Conservation (phyloP, 2,113 vertebrate genomes). For the Hippocampus zosterae region DNA sequence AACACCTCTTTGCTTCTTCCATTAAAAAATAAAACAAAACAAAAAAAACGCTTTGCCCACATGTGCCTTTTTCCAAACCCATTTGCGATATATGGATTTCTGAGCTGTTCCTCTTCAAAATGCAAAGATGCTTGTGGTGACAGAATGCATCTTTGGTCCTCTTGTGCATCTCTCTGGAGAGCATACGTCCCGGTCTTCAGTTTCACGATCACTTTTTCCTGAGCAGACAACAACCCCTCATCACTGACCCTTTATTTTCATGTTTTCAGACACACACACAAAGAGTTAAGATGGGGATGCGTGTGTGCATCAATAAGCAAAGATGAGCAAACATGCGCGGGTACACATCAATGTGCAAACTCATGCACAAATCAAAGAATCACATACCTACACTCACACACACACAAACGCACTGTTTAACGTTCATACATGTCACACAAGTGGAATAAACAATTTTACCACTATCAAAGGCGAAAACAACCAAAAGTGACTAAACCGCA, state of each 20-base stretch:
- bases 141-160: slow-evolving; percentile 56
- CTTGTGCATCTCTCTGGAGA: slow-evolving; percentile 48
- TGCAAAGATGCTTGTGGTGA: slow-evolving; percentile 70
- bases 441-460: neutral
- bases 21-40: neutral
- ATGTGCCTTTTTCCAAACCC: slow-evolving; percentile 55
- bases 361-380: slow-evolving; percentile 20
- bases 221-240: slow-evolving; percentile 23
- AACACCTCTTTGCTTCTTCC: slow-evolving; percentile 47
- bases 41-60: slow-evolving; percentile 63
- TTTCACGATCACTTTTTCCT: slow-evolving; percentile 44
- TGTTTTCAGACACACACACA: slow-evolving; percentile 1
- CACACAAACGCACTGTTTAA: neutral
- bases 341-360: slow-evolving; percentile 34
- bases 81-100: slow-evolving; percentile 68
- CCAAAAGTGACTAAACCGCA: neutral
- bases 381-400: slow-evolving; percentile 25
- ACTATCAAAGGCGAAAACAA: neutral
- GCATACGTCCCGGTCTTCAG: slow-evolving; percentile 37
- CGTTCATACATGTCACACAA: neutral
- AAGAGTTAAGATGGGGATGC: slow-evolving; percentile 3
- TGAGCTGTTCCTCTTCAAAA: slow-evolving; percentile 69
- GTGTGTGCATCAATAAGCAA: slow-evolving; percentile 20
- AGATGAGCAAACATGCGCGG: slow-evolving; percentile 26
- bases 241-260: slow-evolving; percentile 20